These are phyloP conservation scores for Indicator maculatus DNA, from an alignment of 2,113 vertebrate species.

Conservation along the genomic window DNA sequence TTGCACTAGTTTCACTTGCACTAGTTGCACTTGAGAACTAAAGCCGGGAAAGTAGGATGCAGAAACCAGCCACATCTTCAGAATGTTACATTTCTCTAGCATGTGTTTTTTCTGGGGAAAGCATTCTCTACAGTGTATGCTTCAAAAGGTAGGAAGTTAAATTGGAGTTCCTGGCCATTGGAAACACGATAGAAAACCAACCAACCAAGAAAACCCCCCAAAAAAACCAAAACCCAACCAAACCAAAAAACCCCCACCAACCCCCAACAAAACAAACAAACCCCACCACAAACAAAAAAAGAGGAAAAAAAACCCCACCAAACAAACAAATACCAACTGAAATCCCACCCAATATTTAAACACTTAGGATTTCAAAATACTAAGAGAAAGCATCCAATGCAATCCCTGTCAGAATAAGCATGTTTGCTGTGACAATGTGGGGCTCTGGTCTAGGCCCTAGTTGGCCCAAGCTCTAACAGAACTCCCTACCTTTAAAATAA, in stretches of 20 bases:
- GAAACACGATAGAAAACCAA: background rate
- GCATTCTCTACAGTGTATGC: background rate
- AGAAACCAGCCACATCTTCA: constrained; percentile 39
- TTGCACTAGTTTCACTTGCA: background rate
- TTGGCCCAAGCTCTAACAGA: constrained; percentile 17
- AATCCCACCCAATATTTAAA: background rate
- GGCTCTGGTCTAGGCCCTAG: background rate
- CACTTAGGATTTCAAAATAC: background rate
- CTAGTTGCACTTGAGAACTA: background rate
- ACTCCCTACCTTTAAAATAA: constrained; percentile 44
- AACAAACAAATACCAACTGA: no score
- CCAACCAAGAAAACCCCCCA: no score
- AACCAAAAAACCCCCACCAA: background rate
- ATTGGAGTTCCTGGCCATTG: constrained; percentile 2
- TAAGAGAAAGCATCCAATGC: background rate
- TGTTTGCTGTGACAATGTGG: background rate
- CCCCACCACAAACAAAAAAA: no score
- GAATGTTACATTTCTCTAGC: background rate
- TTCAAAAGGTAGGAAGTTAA: constrained; percentile 56
- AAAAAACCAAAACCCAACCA: no score
- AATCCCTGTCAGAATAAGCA: background rate
- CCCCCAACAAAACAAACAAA: background rate
- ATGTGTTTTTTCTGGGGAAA: constrained; percentile 14
- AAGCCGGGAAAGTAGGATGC: background rate
- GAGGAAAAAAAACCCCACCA: no score